Conservation (phyloP, 2,797 vertebrate genomes). For the Apogon talboti region DNA sequence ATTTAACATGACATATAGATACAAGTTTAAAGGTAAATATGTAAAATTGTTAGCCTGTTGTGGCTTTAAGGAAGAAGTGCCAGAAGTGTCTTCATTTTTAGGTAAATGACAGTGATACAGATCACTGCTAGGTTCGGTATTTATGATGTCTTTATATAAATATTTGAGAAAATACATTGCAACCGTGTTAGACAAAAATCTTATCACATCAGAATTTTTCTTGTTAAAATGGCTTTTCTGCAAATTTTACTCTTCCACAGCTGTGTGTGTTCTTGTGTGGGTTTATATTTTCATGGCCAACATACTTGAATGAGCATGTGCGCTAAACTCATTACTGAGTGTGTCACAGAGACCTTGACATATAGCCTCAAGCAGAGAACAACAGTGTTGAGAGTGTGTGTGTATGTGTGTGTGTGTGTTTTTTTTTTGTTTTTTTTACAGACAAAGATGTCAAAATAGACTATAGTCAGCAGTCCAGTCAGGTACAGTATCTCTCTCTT, state of each 20-base stretch:
- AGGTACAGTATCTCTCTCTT: slow-evolving; percentile 30
- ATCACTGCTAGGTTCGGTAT: slow-evolving; percentile 8
- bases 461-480: slow-evolving; percentile 57
- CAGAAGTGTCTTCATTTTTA: too few relatives aligned
- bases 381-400: slow-evolving; percentile 12
- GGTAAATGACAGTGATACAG: background rate
- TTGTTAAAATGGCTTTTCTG: slow-evolving; percentile 7
- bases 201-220: slow-evolving; percentile 1
- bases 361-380: slow-evolving; percentile 55
- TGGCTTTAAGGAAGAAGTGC: background rate
- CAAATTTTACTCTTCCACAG: background rate
- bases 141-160: slow-evolving; percentile 10
- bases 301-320: slow-evolving; percentile 4
- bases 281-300: slow-evolving; percentile 17
- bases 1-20: slow-evolving; percentile 10
- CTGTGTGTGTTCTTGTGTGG: slow-evolving; percentile 8
- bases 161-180: background rate
- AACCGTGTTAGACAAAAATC: background rate
- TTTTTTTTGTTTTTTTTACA: slow-evolving; percentile 32
- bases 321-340: slow-evolving; percentile 59
- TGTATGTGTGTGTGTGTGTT: slow-evolving; percentile 28
- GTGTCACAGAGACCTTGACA: slow-evolving; percentile 62
- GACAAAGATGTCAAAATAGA: slow-evolving; percentile 62
- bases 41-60: too few relatives aligned
- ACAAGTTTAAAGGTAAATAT: background rate